These are phyloP conservation scores for Zosterops hypoxanthus DNA, from an alignment of 2,113 vertebrate species.

Conservation along the genomic window DNA sequence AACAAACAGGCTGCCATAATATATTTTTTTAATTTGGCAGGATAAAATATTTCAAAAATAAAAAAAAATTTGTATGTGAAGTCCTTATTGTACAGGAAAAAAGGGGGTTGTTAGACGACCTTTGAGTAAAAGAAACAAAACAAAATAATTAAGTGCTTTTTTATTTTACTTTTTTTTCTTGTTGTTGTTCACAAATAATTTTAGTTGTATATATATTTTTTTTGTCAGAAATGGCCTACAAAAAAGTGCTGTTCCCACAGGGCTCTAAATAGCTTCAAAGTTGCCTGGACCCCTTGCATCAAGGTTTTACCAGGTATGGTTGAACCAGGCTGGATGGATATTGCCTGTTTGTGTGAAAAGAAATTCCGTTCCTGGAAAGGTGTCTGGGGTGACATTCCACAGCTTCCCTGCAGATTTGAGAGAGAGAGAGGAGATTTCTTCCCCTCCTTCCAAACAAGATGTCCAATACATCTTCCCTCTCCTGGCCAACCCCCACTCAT, in stretches of 20 bases:
- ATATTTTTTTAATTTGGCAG: constrained; percentile 94
- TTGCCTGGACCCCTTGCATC: constrained; percentile 75
- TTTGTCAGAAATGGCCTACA: constrained; percentile 81
- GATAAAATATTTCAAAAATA: constrained; percentile 86
- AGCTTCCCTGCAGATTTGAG: constrained; percentile 30
- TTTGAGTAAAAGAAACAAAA: constrained; percentile 83
- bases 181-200: constrained; percentile 70
- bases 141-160: constrained; percentile 80
- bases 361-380: constrained; percentile 59
- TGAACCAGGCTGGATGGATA: constrained; percentile 63
- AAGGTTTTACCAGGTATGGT: constrained; percentile 75
- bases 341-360: constrained; percentile 54
- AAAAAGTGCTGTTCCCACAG: constrained; percentile 72
- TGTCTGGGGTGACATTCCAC: constrained; percentile 61
- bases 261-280: constrained; percentile 69
- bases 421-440: constrained; percentile 52
- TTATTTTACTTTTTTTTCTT: constrained; percentile 69
- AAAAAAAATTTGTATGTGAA: constrained; percentile 89
- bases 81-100: constrained; percentile 90
- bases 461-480: not conserved
- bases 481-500: not conserved
- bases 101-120: constrained; percentile 84
- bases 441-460: not conserved
- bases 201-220: constrained; percentile 86
- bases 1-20: constrained; percentile 89